Evolutionary conservation across 2,797 vertebrate genomes (phyloP).

Genomic region (Microtus californicus): DNA sequence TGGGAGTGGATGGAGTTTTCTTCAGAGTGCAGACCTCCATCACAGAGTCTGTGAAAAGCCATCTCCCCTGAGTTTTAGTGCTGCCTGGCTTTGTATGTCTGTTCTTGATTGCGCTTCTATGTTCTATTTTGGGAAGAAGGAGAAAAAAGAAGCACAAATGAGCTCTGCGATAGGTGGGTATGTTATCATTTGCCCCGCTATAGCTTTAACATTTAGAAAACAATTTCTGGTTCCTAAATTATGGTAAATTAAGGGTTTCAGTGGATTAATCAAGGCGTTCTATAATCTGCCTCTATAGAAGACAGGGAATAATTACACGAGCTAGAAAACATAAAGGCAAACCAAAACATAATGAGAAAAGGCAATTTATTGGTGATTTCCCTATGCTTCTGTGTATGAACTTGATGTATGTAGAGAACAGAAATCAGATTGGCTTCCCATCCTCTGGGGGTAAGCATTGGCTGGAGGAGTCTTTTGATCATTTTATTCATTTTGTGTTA

Average conservation of each 20-base stretch:
- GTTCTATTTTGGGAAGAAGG: conserved; percentile 17
- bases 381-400: background rate
- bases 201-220: conserved; percentile 71
- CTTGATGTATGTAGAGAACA: conserved; percentile 60
- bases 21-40: background rate
- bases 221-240: conserved; percentile 69
- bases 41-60: background rate
- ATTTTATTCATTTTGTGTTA: conserved; percentile 80
- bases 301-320: conserved; percentile 73
- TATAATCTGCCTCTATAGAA: conserved; percentile 59
- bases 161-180: background rate
- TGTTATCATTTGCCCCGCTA: conserved; percentile 35
- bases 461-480: conserved; percentile 78
- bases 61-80: background rate
- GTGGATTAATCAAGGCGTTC: conserved; percentile 73
- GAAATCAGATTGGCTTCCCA: conserved; percentile 55
- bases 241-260: conserved; percentile 70
- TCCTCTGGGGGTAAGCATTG: conserved; percentile 49
- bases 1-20: background rate
- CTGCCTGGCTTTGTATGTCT: conserved; percentile 32
- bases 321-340: conserved; percentile 69
- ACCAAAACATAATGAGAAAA: conserved; percentile 71
- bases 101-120: conserved; percentile 48
- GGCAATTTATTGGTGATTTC: conserved; percentile 64
- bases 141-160: background rate